Base-by-base conservation (phyloP, 2,797 vertebrate species). In the Alauda arvensis region DNA sequence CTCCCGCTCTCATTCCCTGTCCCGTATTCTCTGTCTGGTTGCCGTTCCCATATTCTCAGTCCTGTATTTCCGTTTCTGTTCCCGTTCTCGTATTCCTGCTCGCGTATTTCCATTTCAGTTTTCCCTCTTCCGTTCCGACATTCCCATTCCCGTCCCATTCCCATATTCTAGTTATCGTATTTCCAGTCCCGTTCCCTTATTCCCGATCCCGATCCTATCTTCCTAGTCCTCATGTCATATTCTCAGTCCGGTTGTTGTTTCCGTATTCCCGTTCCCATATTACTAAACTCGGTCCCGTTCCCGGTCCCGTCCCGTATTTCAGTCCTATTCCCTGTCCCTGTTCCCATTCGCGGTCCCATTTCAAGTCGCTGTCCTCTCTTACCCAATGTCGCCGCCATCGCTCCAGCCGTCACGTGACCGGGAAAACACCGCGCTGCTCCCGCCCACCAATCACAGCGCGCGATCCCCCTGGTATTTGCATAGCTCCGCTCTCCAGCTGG, bases 401-500 rank as follows among this genome's bases (percentile, higher is more conserved):
- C 42, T 18, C 14, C n/a, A 6, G 12, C 10, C 17, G 23, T 20
- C 68, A 24, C 15, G 25, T 37, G 42, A 23, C 15, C n/a, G 6
- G 6, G 9, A 12, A 71, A 37, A 24, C 12, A 2, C 33, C 18
- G 9, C 16, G 1, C 16, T 31, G 12, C 3, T 57, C n/a, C n/a
- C 20, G 3, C 12, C 17, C 33, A 25, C 55, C 33, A 48, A 48
- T 59, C 55, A 14, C 20, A 31, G 28, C 4, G 16, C 9, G 12
- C 3, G 7, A 15, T 37, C 12, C 15, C 3, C 5, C 12, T 7
- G 1, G 12, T 8, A 31, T 46, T 46, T 57, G 12, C 53, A 31
- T 31, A 48, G 2, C 55, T 2, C 5, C 33, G 69, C 69, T 33
- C 8, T 8, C 0, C 16, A 37, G 0, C 7, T 14, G 12, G 15